Percentiles rank a stretch among this genome's conserved stretches.
Conservation (phyloP, 2,888 invertebrate genomes). For the Eristalinus sepulchralis region DNA sequence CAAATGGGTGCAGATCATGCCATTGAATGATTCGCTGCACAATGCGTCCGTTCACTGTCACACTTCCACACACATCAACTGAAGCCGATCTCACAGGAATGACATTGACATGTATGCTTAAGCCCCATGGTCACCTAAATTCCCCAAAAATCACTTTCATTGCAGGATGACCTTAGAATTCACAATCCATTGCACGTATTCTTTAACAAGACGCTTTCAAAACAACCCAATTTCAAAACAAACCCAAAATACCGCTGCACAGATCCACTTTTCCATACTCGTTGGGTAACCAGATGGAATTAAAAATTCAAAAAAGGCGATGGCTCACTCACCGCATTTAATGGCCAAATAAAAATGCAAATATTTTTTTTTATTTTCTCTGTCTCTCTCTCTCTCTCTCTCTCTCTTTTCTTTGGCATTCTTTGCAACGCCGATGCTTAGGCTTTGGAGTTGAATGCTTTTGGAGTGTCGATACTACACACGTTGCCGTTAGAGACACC, state of each 20-base stretch:
- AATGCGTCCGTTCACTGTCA: not conserved
- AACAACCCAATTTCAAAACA: slow-evolving; percentile 50
- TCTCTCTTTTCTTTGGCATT: not conserved
- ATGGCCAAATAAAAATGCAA: slow-evolving; percentile 58
- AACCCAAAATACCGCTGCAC: not conserved
- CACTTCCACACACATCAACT: not conserved
- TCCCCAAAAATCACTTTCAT: not conserved
- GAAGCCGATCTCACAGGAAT: not conserved
- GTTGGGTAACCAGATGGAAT: slow-evolving; percentile 28
- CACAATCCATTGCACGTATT: slow-evolving; percentile 52
- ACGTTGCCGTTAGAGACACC: not conserved
- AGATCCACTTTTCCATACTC: not conserved
- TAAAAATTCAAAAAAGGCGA: slow-evolving; percentile 27
- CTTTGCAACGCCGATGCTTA: not conserved
- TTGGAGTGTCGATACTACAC: not conserved
- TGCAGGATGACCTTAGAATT: slow-evolving; percentile 51
- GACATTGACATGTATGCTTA: not conserved
- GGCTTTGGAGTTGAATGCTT: not conserved
- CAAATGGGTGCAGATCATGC: not conserved
- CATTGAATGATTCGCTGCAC: not conserved
- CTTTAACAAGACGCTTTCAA: slow-evolving; percentile 35
- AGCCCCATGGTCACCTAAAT: not conserved
- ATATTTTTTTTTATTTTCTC: slow-evolving; percentile 10
- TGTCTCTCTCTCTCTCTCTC: too few species aligned
- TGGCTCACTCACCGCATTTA: slow-evolving; percentile 30